Percentiles rank a stretch among this genome's conserved stretches.
These are phyloP conservation scores for Sinocyclocheilus anshuiensis DNA, from an alignment of 2,113 vertebrate species.

Conservation along the genomic window DNA sequence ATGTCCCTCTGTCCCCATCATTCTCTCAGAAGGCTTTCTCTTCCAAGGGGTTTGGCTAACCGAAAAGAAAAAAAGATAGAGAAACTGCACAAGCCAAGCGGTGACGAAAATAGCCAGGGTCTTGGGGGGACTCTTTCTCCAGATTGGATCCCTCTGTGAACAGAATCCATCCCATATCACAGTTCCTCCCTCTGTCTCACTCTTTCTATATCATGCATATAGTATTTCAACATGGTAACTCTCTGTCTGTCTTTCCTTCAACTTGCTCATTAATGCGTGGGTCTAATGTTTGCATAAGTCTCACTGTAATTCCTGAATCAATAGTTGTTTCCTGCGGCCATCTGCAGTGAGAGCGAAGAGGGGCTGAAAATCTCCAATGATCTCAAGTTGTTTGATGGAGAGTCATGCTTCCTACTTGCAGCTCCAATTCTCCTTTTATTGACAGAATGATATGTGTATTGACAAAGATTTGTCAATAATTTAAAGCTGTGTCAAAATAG, in stretches of 20 bases:
- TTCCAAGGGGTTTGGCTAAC: conserved; percentile 41
- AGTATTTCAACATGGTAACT: conserved; percentile 33
- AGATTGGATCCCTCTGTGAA: conserved; percentile 47
- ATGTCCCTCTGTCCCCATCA: conserved; percentile 24
- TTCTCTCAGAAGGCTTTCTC: conserved; percentile 21
- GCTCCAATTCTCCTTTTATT: conserved; percentile 54
- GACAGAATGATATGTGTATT: conserved; percentile 67
- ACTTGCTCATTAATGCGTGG: conserved; percentile 34
- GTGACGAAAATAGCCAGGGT: conserved; percentile 34
- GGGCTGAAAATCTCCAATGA: conserved; percentile 39
- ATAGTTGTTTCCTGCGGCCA: conserved; percentile 39
- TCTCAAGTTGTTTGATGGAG: conserved; percentile 22
- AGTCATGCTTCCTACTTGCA: conserved; percentile 56
- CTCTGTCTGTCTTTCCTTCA: conserved; percentile 38
- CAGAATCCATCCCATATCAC: not conserved
- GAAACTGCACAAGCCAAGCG: not conserved
- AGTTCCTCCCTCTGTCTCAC: not conserved
- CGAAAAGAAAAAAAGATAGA: conserved; percentile 10
- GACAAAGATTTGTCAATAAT: conserved; percentile 61
- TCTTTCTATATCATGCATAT: not conserved
- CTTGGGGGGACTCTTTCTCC: conserved; percentile 40
- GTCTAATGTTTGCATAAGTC: conserved; percentile 43
- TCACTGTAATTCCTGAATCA: conserved; percentile 34
- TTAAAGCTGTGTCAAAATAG: conserved; percentile 3
- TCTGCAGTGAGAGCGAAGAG: conserved; percentile 41